phyloP scores from a whole-genome alignment of 2,888 invertebrate species.

The Hololepta plana region DNA sequence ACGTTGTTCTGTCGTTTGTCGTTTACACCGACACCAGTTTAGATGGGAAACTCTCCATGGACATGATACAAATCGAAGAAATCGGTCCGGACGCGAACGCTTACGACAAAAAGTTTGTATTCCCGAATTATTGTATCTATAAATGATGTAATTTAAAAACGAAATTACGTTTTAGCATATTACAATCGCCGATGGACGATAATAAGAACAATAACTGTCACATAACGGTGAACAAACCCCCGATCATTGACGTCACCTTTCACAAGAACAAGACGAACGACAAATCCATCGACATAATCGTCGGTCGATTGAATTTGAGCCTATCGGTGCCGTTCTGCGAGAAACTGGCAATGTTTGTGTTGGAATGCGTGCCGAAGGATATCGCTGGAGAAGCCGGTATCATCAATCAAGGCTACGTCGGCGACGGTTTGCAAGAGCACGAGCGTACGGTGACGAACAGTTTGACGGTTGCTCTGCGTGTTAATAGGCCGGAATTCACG shows the following conservation, averaged over 20 bases:
- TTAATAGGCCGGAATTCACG: conserved; percentile 62
- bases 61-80: conserved; percentile 51
- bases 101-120: conserved; percentile 38
- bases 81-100: conserved; percentile 46
- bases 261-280: conserved; percentile 43
- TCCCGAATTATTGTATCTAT: too few species aligned
- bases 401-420: conserved; percentile 54
- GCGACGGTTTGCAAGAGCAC: conserved; percentile 29
- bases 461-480: conserved; percentile 49
- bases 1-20: conserved; percentile 42
- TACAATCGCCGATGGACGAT: conserved; percentile 44
- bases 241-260: conserved; percentile 51
- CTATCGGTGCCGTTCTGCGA: conserved; percentile 53
- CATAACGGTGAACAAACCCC: conserved; percentile 43
- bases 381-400: conserved; percentile 44
- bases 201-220: conserved; percentile 33
- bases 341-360: conserved; percentile 24
- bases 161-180: conserved; percentile 31
- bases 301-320: conserved; percentile 55
- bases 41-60: conserved; percentile 50
- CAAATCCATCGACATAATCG: conserved; percentile 45
- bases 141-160: too few species aligned
- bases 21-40: conserved; percentile 49
- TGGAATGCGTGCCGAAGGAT: conserved; percentile 32
- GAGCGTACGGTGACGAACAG: conserved; percentile 21